A percentile compares a stretch with the other conserved stretches of the same genome.
phyloP scores from a whole-genome alignment of 2,113 vertebrate genomes.

The Pollimyrus isidori region DNA sequence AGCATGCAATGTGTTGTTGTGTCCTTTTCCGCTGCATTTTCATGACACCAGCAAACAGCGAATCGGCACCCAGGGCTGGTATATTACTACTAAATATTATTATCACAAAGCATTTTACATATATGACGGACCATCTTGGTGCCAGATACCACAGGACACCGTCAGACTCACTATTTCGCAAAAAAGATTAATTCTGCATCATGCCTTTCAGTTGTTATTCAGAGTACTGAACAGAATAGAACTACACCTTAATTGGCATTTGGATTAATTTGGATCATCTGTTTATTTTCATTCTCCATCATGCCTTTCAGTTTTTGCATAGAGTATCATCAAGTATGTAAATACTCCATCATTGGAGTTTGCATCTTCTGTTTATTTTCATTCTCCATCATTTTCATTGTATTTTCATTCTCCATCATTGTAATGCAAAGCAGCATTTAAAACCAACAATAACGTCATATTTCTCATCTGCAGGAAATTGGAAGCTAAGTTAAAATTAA shows the following conservation, averaged over 20 bases:
- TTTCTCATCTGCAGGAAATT: not conserved
- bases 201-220: not conserved
- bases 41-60: not conserved
- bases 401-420: not conserved
- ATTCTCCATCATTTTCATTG: not conserved
- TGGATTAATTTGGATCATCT: no score
- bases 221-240: no score
- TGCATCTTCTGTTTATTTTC: not conserved
- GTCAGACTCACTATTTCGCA: not conserved
- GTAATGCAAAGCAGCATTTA: not conserved
- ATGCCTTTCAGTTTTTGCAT: not conserved
- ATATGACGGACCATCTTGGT: no score
- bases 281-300: no score
- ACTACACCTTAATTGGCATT: no score
- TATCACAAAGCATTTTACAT: no score
- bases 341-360: not conserved
- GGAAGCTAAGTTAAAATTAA: not conserved
- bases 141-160: no score
- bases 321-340: not conserved
- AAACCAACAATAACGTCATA: not conserved
- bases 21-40: not conserved
- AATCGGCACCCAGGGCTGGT: not conserved
- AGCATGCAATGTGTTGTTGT: not conserved
- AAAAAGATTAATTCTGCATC: not conserved
- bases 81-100: not conserved